Base-by-base conservation (phyloP, 2,113 vertebrate genomes). In the Equus quagga region DNA sequence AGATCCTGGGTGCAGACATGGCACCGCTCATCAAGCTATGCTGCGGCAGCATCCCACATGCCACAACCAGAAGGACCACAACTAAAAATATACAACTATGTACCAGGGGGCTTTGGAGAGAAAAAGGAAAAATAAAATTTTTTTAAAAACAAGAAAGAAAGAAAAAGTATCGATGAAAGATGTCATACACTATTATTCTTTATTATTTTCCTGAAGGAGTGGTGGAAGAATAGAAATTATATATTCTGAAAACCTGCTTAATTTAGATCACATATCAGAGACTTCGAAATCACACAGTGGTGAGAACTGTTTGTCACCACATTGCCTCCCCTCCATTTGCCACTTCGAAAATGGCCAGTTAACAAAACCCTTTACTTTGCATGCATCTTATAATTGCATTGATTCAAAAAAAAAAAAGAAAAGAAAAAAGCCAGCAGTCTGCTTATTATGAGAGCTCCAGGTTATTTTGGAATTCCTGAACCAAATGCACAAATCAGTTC, bases 401-500 rank as follows among this genome's bases (percentile, higher is more conserved):
- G 41, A 87, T 54, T 87, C 2, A 88, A n/a, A 80, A 51, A n/a
- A 51, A n/a, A 85, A 73, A 76, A 80, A 51, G 31, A 51, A n/a
- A n/a, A 85, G 67, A 76, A 33, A 73, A 64, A 49, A 90, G 51
- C 54, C 85, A 78, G 28, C 44, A 81, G n/a, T 80, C 60, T 84
- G 44, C 70, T 87, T 79, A 88, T 92, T 79, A 44, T 91, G 54
- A 94, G 54, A 82, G 17, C 1, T 82, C 56, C 54, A 46, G 58
- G 56, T 93, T 96, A 82, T 75, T 91, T 83, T 89, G 23, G 58
- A 95, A 93, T 96, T 93, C 62, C 84, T 91, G 33, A 93, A 28
- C 33, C 62, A 70, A 91, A 85, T 81, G 11, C 49, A 86, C 60
- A 85, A 92, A 89, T 94, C 33, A 65, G 10, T 89, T 89, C 70